Evolutionary conservation across 2,797 vertebrate species (phyloP).

Genomic region (Oreonectes daqikongensis): DNA sequence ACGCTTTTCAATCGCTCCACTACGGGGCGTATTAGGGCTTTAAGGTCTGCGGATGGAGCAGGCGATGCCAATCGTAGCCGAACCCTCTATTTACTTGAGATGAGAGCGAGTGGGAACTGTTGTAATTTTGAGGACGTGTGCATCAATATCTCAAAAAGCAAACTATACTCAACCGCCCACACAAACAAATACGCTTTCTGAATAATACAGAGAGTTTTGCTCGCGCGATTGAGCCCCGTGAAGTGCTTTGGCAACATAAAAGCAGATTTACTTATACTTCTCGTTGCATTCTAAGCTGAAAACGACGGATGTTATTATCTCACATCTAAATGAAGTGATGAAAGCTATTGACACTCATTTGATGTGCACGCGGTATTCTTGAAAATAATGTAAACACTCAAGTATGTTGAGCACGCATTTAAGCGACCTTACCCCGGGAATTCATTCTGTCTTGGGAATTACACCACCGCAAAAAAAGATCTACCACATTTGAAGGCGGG

Average conservation of each 20-base stretch:
- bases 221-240: neutral
- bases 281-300: neutral
- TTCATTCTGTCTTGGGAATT: conserved; percentile 64
- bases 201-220: neutral
- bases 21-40: conserved; percentile 64
- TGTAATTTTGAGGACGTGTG: conserved; percentile 12
- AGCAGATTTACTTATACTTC: neutral
- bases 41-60: conserved; percentile 22
- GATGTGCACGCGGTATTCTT: neutral
- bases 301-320: no score
- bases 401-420: neutral
- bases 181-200: neutral
- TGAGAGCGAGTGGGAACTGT: conserved; percentile 32
- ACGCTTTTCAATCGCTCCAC: conserved; percentile 59
- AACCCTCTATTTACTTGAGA: conserved; percentile 10
- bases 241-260: neutral
- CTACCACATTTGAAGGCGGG: conserved; percentile 48
- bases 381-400: neutral
- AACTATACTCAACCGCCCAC: conserved; percentile 20
- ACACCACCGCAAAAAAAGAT: conserved; percentile 72
- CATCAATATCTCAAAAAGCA: conserved; percentile 37
- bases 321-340: no score
- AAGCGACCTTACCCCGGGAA: neutral
- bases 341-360: no score
- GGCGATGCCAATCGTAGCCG: conserved; percentile 24